A percentile compares a stretch with the other conserved stretches of the same genome.
phyloP scores from a whole-genome alignment of 2,888 invertebrate genomes.

The Melipona bicolor region DNA sequence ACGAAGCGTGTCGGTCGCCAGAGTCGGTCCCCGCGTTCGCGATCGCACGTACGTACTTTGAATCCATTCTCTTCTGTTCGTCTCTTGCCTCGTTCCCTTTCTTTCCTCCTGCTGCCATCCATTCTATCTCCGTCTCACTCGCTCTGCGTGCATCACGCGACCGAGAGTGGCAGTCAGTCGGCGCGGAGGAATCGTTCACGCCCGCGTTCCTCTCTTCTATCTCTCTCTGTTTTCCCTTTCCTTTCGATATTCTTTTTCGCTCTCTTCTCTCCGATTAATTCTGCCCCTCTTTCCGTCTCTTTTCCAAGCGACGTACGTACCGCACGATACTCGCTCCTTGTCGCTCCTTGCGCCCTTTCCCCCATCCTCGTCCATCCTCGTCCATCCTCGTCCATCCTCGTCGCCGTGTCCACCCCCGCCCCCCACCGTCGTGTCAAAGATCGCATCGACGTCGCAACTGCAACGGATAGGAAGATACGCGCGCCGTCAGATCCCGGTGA shows the following conservation, averaged over 20 bases:
- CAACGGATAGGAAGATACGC: background rate
- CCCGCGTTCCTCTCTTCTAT: slow-evolving; percentile 52
- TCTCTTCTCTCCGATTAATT: slow-evolving; percentile 7
- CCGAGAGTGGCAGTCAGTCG: slow-evolving; percentile 70
- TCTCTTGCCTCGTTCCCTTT: slow-evolving; percentile 52
- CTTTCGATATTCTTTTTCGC: slow-evolving; percentile 54
- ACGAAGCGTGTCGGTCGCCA: slow-evolving; percentile 35
- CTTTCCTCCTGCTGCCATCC: slow-evolving; percentile 49
- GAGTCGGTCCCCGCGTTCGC: slow-evolving; percentile 30
- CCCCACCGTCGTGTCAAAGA: too few relatives aligned
- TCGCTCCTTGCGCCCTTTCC: background rate
- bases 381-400: background rate
- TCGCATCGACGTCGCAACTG: background rate
- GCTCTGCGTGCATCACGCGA: slow-evolving; percentile 68
- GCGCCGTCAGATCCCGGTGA: too few relatives aligned
- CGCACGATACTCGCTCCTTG: background rate
- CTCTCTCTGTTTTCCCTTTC: background rate
- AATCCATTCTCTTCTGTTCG: slow-evolving; percentile 34
- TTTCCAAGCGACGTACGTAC: background rate
- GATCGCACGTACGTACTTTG: slow-evolving; percentile 1
- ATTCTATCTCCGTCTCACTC: slow-evolving; percentile 61
- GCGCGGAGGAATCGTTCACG: slow-evolving; percentile 73
- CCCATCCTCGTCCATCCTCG: background rate
- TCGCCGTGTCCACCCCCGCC: background rate
- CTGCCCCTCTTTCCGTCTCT: background rate